phyloP scores from a whole-genome alignment of 1,140 invertebrate genomes.

The Acyrthosiphon pisum region DNA sequence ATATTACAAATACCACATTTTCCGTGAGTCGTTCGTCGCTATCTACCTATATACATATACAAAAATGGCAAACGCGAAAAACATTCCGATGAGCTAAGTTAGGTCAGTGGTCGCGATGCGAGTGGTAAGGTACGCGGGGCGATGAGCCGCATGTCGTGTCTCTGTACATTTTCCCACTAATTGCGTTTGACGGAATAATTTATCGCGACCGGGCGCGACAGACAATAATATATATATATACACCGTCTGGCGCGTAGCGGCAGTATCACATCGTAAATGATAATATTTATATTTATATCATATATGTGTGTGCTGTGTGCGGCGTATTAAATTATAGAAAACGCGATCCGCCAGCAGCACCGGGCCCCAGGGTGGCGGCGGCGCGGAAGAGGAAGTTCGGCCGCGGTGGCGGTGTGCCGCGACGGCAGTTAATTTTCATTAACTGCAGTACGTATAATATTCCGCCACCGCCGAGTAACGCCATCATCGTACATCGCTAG shows the following conservation, averaged over 20 bases:
- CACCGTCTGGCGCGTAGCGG: neutral
- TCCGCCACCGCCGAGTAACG: neutral
- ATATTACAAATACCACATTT: neutral
- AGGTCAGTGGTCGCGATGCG: neutral
- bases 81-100: neutral
- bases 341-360: neutral
- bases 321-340: neutral
- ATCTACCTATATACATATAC: neutral
- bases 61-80: neutral
- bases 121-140: neutral
- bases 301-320: neutral
- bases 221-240: neutral
- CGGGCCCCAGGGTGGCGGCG: neutral
- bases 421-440: conserved; percentile 48
- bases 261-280: neutral
- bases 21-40: neutral
- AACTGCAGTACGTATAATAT: conserved; percentile 8
- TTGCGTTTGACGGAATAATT: conserved; percentile 39
- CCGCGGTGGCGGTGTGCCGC: neutral
- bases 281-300: neutral
- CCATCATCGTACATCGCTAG: neutral
- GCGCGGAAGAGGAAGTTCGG: neutral
- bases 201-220: conserved; percentile 12
- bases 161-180: conserved; percentile 29
- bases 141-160: neutral